phyloP scores from a whole-genome alignment of 2,888 invertebrate genomes.

The Epinotia brunnichana region DNA sequence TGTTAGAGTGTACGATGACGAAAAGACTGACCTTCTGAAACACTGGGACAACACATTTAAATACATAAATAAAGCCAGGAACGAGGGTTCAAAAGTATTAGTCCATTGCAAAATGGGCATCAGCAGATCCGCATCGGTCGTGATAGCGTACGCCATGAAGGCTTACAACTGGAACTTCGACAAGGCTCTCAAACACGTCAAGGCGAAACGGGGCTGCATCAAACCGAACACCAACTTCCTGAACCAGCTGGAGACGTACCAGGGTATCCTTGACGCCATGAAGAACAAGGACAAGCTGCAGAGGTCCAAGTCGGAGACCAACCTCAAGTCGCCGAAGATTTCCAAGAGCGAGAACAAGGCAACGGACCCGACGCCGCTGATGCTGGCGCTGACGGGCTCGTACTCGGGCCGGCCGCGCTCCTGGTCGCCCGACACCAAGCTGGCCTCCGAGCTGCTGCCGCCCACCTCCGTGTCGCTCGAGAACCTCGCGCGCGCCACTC shows the following conservation, averaged over 20 bases:
- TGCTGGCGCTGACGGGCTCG: slow-evolving; percentile 81
- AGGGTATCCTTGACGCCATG: slow-evolving; percentile 98
- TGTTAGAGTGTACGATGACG: slow-evolving; percentile 98
- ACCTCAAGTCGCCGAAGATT: slow-evolving; percentile 89
- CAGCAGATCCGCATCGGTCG: slow-evolving; percentile 98
- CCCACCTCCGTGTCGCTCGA: slow-evolving; percentile 88
- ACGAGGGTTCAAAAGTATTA: slow-evolving; percentile 95
- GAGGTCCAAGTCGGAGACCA: slow-evolving; percentile 96
- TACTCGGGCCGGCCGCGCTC: slow-evolving; percentile 85
- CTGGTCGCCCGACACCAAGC: slow-evolving; percentile 88
- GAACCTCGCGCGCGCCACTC: slow-evolving; percentile 86
- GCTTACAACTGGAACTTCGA: slow-evolving; percentile 97
- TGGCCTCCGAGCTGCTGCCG: slow-evolving; percentile 84
- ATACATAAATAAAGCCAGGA: slow-evolving; percentile 96
- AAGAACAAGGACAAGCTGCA: slow-evolving; percentile 96
- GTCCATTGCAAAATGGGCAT: slow-evolving; percentile 99
- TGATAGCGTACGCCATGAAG: slow-evolving; percentile 99
- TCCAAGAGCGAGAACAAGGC: slow-evolving; percentile 83
- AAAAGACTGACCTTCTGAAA: slow-evolving; percentile 97
- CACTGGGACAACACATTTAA: slow-evolving; percentile 99
- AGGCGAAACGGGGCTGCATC: slow-evolving; percentile 95
- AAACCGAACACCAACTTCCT: slow-evolving; percentile 98
- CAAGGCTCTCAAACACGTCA: slow-evolving; percentile 94
- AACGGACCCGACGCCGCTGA: slow-evolving; percentile 85
- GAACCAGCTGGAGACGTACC: slow-evolving; percentile 96